phyloP scores from a whole-genome alignment of 2,113 vertebrate genomes.

The Pteropus alecto region DNA sequence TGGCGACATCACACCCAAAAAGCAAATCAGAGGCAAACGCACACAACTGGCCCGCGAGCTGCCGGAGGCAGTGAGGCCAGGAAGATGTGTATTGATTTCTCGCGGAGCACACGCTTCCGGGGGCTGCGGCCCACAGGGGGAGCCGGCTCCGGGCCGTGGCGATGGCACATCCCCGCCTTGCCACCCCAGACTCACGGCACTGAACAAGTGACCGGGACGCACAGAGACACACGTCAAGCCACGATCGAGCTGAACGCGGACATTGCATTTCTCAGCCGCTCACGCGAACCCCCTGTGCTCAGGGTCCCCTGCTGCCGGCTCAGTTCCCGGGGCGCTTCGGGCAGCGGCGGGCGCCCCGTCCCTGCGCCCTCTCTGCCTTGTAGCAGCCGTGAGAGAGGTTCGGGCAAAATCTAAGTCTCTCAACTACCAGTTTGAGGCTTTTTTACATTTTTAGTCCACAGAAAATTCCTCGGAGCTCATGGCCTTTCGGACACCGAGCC shows the following conservation, averaged over 20 bases:
- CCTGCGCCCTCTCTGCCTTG: background rate
- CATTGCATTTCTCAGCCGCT: background rate
- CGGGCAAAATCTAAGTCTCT: background rate
- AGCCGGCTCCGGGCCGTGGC: background rate
- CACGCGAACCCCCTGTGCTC: too few species aligned
- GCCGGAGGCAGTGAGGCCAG: background rate
- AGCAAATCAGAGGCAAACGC: background rate
- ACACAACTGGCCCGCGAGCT: background rate
- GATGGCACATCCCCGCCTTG: rapidly evolving
- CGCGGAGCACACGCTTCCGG: background rate
- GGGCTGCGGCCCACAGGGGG: background rate
- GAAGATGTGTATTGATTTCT: background rate
- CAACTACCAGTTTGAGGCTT: too few species aligned
- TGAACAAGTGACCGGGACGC: background rate
- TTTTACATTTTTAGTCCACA: background rate
- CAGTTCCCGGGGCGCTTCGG: too few species aligned
- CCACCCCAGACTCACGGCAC: rapidly evolving
- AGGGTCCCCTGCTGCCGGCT: too few species aligned
- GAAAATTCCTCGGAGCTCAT: background rate
- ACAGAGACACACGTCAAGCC: background rate
- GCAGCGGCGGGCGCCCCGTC: too few species aligned
- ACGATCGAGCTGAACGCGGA: background rate
- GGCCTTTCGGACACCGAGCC: too few species aligned
- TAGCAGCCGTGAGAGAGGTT: background rate
- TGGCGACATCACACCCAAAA: background rate